Percentiles rank a stretch among this genome's conserved stretches.
phyloP scores from a whole-genome alignment of 1,140 invertebrate genomes.

The Leucophenga varia region DNA sequence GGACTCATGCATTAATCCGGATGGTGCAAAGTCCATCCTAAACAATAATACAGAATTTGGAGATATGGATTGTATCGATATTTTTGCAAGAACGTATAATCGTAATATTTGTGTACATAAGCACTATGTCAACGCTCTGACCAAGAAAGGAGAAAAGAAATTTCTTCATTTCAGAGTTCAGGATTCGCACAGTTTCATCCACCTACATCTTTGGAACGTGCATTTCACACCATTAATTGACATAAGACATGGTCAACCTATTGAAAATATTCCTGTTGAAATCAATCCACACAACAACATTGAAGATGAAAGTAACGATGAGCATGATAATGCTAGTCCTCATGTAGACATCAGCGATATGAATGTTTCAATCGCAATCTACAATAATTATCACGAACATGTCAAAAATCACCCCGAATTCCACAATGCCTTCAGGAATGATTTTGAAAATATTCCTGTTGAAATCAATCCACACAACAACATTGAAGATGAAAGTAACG shows the following conservation, averaged over 20 bases:
- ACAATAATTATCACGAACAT: not conserved
- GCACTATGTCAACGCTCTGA: not conserved
- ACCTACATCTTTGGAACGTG: not conserved
- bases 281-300: not conserved
- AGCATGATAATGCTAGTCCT: not conserved
- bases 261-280: not conserved
- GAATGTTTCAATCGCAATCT: not conserved
- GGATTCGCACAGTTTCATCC: not conserved
- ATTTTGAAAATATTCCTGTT: not conserved
- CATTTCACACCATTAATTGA: conserved; percentile 1
- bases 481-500: not conserved
- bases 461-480: not conserved
- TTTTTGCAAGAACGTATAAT: not conserved
- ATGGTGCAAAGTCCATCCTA: not conserved
- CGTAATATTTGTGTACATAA: not conserved
- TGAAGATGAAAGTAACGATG: not conserved
- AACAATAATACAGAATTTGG: not conserved
- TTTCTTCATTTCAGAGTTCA: not conserved
- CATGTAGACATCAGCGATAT: too few relatives aligned
- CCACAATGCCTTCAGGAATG: not conserved
- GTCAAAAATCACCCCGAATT: not conserved
- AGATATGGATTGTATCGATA: not conserved
- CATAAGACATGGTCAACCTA: not conserved
- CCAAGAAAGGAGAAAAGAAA: not conserved
- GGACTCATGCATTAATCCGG: not conserved